A percentile compares a stretch with the other conserved stretches of the same genome.
Conservation (phyloP, 1,140 invertebrate species). For the Orchesella cincta region DNA sequence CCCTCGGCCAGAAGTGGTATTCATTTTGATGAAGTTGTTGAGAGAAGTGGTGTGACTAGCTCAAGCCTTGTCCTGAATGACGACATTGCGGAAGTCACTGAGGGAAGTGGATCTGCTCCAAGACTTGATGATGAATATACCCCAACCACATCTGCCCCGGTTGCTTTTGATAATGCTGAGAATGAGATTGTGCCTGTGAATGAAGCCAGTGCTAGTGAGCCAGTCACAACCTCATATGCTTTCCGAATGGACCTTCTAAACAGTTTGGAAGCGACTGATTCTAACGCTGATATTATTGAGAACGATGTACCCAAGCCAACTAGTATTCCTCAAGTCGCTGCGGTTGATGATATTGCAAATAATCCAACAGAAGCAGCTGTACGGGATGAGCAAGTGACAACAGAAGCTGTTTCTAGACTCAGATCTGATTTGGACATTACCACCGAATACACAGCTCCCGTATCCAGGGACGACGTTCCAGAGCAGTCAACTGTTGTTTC, state of each 20-base stretch:
- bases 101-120: neutral
- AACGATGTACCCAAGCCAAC: neutral
- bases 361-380: too few species aligned
- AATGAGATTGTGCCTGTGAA: neutral
- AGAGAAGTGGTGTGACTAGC: too few species aligned
- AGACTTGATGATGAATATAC: neutral
- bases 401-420: too few species aligned
- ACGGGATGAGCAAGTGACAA: too few species aligned
- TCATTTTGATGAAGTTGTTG: too few species aligned
- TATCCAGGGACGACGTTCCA: neutral
- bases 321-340: neutral
- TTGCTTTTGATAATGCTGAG: neutral
- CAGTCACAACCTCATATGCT: neutral
- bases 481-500: neutral
- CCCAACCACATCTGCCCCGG: neutral
- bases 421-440: neutral
- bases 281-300: neutral
- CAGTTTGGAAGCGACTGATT: neutral
- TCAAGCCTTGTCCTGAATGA: neutral
- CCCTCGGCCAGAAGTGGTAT: too few species aligned
- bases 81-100: neutral
- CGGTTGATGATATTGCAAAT: neutral
- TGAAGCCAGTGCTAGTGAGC: too few species aligned
- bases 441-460: neutral
- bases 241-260: neutral